Percentiles rank a stretch among this genome's conserved stretches.
Conservation (phyloP, 1,140 invertebrate genomes). For the Drosophila trapezifrons region DNA sequence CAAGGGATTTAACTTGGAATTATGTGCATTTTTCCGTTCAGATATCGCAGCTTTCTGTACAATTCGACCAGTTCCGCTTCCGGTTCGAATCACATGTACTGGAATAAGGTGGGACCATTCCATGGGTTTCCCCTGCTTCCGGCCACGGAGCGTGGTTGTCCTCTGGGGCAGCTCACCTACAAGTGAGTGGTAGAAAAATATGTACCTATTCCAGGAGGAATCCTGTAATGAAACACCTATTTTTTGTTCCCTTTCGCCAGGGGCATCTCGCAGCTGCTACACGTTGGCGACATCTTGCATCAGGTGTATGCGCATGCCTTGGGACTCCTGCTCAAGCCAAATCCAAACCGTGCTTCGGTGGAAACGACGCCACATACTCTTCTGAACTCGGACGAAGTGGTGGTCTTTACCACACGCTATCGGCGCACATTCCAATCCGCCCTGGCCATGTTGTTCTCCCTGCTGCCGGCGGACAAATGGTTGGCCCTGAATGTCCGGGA, state of each 20-base stretch:
- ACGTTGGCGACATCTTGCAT: constrained; percentile 89
- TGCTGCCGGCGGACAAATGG: constrained; percentile 87
- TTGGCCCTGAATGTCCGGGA: constrained; percentile 85
- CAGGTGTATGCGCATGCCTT: constrained; percentile 88
- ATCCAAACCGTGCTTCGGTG: constrained; percentile 22
- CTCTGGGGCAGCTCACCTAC: constrained; percentile 89
- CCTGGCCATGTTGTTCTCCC: constrained; percentile 91
- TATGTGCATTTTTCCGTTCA: constrained; percentile 68
- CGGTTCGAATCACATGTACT: constrained; percentile 87
- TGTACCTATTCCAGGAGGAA: no score
- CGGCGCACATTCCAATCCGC: constrained; percentile 95
- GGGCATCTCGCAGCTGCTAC: constrained; percentile 90
- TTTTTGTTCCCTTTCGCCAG: constrained; percentile 28
- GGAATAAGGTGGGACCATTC: constrained; percentile 92
- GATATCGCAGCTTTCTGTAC: constrained; percentile 86
- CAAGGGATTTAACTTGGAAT: constrained; percentile 58
- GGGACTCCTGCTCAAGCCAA: constrained; percentile 83
- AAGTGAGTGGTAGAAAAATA: constrained; percentile 77
- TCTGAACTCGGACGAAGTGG: constrained; percentile 86
- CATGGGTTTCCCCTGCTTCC: constrained; percentile 92
- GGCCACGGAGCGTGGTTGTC: constrained; percentile 86
- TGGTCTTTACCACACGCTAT: constrained; percentile 92
- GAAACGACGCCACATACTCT: constrained; percentile 74
- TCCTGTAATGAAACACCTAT: not conserved
- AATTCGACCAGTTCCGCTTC: constrained; percentile 85